Conservation (phyloP, 64 coral and sea anemone species). For the Astreopora myriophthalma region DNA sequence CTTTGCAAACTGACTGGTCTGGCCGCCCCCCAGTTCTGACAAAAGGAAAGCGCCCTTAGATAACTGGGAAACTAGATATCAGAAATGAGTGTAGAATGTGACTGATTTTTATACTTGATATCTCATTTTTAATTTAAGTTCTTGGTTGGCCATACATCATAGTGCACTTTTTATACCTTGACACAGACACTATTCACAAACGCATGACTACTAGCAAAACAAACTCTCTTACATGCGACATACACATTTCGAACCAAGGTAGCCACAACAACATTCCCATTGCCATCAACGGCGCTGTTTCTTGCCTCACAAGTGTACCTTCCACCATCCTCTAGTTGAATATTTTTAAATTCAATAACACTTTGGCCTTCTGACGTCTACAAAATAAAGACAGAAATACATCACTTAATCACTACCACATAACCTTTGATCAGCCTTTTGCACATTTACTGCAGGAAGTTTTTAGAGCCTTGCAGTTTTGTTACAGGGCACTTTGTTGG, state of each 20-base stretch:
- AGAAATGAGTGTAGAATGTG: no score
- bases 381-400: neutral
- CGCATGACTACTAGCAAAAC: neutral
- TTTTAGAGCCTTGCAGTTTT: neutral
- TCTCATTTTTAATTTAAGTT: no score
- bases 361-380: neutral
- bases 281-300: constrained; percentile 24
- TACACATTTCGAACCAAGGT: neutral
- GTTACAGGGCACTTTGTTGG: neutral
- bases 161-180: no score
- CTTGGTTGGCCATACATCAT: no score
- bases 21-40: no score
- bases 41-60: no score
- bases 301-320: constrained; percentile 51
- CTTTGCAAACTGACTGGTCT: no score
- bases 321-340: constrained; percentile 29
- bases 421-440: no score
- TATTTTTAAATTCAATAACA: constrained; percentile 10
- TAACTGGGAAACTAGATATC: no score
- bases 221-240: constrained; percentile 39
- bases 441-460: neutral
- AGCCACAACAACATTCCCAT: constrained; percentile 37
- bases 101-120: no score
- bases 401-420: neutral
- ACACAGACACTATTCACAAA: no score